Evolutionary conservation across 2,888 invertebrate species (phyloP).

Genomic region (Lasioglossum zephyrum): DNA sequence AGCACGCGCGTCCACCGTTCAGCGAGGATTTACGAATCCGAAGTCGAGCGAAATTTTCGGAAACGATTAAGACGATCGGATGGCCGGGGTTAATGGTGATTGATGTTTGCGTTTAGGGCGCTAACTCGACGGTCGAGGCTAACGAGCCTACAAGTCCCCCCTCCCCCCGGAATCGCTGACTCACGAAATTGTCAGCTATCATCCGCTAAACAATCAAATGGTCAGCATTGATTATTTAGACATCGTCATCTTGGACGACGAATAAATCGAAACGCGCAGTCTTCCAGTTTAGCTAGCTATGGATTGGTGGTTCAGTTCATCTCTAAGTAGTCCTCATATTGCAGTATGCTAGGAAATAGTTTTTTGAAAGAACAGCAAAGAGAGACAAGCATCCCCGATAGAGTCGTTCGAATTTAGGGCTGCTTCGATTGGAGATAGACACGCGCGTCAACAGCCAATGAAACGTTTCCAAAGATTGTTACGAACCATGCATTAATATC

Average conservation of each 20-base stretch:
- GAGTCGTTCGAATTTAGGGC: background rate
- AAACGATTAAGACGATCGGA: conserved; percentile 68
- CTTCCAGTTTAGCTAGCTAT: background rate
- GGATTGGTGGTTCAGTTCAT: background rate
- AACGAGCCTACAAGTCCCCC: conserved; percentile 48
- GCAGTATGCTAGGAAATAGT: background rate
- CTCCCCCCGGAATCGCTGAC: conserved; percentile 32
- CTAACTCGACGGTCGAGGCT: conserved; percentile 53
- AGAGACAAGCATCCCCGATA: background rate
- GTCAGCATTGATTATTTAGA: conserved; percentile 46
- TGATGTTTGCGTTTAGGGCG: conserved; percentile 62
- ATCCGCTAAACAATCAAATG: conserved; percentile 63
- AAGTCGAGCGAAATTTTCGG: conserved; percentile 51
- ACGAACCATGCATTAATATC: conserved; percentile 25
- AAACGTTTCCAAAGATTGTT: conserved; percentile 23
- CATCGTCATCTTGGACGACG: conserved; percentile 17
- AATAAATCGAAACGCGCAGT: background rate
- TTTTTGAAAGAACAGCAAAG: no score
- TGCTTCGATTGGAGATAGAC: background rate
- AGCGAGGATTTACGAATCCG: conserved; percentile 39
- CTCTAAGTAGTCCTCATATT: background rate
- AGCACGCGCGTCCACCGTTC: background rate
- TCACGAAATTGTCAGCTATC: conserved; percentile 62
- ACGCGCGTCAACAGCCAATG: conserved; percentile 20
- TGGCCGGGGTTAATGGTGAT: conserved; percentile 63